Evolutionary conservation across 2,797 vertebrate species (phyloP).

Genomic region (Muscicapa comitata): DNA sequence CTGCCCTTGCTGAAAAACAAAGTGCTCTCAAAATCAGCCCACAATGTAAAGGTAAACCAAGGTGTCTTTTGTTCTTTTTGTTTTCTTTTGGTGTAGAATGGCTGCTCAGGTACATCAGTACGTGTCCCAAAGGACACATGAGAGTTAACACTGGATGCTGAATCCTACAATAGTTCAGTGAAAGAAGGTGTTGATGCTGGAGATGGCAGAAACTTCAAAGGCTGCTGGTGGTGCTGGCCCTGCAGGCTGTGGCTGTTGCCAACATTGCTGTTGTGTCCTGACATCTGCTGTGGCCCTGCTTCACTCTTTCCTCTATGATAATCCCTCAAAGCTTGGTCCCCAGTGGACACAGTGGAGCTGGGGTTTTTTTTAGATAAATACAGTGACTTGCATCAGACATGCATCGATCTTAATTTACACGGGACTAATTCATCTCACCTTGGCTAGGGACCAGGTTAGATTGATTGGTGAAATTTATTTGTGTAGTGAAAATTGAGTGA

Average conservation of each 20-base stretch:
- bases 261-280: fast-evolving
- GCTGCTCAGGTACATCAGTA: neutral
- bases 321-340: neutral
- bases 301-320: neutral
- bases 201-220: neutral
- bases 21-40: neutral
- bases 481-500: neutral
- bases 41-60: neutral
- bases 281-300: neutral
- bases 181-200: neutral
- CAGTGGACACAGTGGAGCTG: neutral
- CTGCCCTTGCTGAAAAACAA: neutral
- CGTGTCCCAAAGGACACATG: neutral
- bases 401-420: neutral
- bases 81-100: neutral
- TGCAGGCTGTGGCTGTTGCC: fast-evolving
- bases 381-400: neutral
- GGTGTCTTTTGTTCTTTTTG: neutral
- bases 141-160: neutral
- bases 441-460: neutral
- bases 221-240: neutral
- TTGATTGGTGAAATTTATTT: neutral
- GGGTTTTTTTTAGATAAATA: neutral
- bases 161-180: neutral
- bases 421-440: neutral